phyloP scores from a whole-genome alignment of 2,888 invertebrate species.

The Pandemis corylana region DNA sequence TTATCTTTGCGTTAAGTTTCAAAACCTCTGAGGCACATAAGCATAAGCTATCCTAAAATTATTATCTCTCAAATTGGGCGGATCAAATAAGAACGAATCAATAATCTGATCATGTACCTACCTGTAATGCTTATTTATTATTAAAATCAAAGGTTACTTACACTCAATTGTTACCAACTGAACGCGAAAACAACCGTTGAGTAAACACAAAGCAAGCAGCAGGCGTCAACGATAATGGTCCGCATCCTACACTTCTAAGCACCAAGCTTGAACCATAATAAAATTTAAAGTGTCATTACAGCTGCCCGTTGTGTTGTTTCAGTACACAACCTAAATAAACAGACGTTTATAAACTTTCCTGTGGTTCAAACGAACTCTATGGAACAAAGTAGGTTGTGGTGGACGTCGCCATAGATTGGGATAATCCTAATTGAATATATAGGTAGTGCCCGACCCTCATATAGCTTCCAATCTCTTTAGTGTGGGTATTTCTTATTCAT shows the following conservation, averaged over 20 bases:
- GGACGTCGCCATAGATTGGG: constrained; percentile 48
- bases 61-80: neutral
- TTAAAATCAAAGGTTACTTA: neutral
- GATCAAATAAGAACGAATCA: neutral
- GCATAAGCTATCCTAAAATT: too few relatives aligned
- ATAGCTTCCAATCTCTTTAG: constrained; percentile 38
- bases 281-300: constrained; percentile 29
- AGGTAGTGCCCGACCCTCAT: constrained; percentile 32
- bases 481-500: constrained; percentile 41
- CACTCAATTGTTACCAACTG: neutral
- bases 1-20: neutral
- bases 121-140: neutral
- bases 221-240: neutral
- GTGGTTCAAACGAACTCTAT: constrained; percentile 12
- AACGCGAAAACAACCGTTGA: neutral
- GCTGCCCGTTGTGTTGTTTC: constrained; percentile 9
- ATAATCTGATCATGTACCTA: too few relatives aligned
- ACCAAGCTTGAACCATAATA: constrained; percentile 5
- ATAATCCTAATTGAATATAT: constrained; percentile 55
- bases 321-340: constrained; percentile 32
- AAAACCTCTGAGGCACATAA: neutral
- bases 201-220: neutral
- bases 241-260: constrained; percentile 1
- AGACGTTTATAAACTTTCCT: constrained; percentile 23
- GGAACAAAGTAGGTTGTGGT: neutral